Conservation (phyloP, 2,888 invertebrate species). For the Ethmia dodecea region DNA sequence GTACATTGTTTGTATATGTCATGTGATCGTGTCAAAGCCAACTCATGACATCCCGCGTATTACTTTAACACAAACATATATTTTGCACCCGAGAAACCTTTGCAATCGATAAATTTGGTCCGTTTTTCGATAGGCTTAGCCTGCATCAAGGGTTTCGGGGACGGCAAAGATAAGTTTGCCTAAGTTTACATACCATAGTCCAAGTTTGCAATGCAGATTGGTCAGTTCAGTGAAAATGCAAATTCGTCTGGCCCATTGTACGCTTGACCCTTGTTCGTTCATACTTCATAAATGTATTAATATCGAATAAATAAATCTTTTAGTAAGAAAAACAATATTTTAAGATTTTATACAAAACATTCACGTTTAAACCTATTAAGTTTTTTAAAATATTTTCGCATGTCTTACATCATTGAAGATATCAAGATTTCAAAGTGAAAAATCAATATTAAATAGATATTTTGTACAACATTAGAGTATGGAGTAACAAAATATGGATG, state of each 20-base stretch:
- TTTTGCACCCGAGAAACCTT: background rate
- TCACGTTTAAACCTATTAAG: no score
- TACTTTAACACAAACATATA: constrained; percentile 25
- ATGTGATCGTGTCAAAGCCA: constrained; percentile 50
- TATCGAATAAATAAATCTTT: constrained; percentile 5
- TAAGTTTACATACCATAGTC: constrained; percentile 45
- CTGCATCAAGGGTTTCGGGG: no score
- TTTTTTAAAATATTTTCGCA: no score
- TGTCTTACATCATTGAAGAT: no score
- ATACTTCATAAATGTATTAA: constrained; percentile 21
- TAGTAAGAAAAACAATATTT: background rate
- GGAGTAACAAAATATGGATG: no score
- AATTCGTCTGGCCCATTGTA: constrained; percentile 43
- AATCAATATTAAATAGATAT: no score
- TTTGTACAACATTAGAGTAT: no score
- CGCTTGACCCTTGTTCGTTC: constrained; percentile 28
- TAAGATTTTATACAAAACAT: no score
- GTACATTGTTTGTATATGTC: constrained; percentile 45
- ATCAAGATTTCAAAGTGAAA: no score
- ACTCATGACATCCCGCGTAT: constrained; percentile 41
- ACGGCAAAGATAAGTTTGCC: constrained; percentile 22
- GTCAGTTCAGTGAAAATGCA: constrained; percentile 62
- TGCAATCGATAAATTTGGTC: background rate
- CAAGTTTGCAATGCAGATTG: constrained; percentile 68
- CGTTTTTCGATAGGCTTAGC: no score